These are phyloP conservation scores for Melospiza georgiana DNA, from an alignment of 2,113 vertebrate species.

Conservation along the genomic window DNA sequence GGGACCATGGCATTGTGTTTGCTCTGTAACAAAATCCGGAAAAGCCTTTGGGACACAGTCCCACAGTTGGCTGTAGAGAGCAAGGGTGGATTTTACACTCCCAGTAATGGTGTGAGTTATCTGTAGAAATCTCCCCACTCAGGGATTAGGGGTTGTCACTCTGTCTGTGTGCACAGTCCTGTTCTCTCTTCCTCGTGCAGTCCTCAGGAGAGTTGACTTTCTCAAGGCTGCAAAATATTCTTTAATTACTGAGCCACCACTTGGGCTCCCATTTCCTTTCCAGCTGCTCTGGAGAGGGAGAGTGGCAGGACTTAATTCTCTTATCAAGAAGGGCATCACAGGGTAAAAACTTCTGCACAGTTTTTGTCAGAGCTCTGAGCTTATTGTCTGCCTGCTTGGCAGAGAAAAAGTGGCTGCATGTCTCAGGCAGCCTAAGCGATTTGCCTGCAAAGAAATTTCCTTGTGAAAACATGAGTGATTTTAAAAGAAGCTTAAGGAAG, in stretches of 20 bases:
- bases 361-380: conserved; percentile 26
- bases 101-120: neutral
- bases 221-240: neutral
- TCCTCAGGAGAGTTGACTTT: neutral
- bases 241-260: neutral
- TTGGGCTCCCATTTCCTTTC: neutral
- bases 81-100: neutral
- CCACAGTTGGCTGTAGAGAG: neutral
- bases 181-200: neutral
- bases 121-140: neutral
- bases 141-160: neutral
- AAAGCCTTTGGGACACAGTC: neutral
- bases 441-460: conserved; percentile 37
- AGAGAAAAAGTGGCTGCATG: neutral
- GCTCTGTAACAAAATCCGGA: conserved; percentile 26
- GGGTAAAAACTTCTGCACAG: conserved; percentile 38
- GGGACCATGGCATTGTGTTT: conserved; percentile 22
- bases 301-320: conserved; percentile 21
- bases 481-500: conserved; percentile 53
- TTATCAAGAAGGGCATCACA: neutral
- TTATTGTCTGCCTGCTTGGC: conserved; percentile 14
- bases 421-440: conserved; percentile 39
- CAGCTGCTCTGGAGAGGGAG: neutral
- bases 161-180: neutral
- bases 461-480: conserved; percentile 30